Evolutionary conservation across 2,888 invertebrate genomes (phyloP), one percentile per base, ranked within the genome.

Genomic region (Sesia apiformis): DNA sequence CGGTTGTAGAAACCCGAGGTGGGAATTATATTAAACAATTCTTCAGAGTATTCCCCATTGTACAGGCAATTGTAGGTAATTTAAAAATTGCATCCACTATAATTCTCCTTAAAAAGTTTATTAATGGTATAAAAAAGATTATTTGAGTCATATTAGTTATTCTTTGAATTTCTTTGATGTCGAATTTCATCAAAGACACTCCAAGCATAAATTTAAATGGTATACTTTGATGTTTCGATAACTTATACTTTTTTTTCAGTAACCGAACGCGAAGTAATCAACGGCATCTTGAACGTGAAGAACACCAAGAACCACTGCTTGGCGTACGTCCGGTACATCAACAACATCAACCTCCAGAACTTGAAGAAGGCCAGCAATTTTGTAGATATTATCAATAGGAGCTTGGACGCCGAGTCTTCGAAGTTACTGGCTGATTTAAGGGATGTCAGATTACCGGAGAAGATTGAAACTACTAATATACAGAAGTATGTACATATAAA

Each of bases 211-310:
- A n/a, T n/a, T n/a, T n/a, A n/a, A n/a, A n/a, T n/a, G n/a, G n/a
- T 23, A 23, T 23, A 23, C 23, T 23, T 23, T 23, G 2, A 23
- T 23, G 23, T 23, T 23, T 23, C 23, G 23, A 23, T 23, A 23
- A 23, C 23, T 46, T 46, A 8, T 8, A 46, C 4, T 5, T 39
- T 4, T 40, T n/a, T 77, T 74, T 43, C 81, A 98, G 99, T 99
- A 39, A 99, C 99, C 2, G 99, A 99, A 88, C 91, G 98, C 51
- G 99, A 99, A 88, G 98, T 99, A 0, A 98, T 98, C 64, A 97
- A 98, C 70, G 99, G 99, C 0, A 92, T 99, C 4, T 83, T 99
- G 23, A 96, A 95, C 70, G 98, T 98, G 0, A 96, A 95, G 72
- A 97, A 98, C 73, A 97, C 97, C 0, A 96, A 97, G 76, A 98